Evolutionary conservation across 2,888 invertebrate species (phyloP).

Genomic region (Meiosimyza platycephala): DNA sequence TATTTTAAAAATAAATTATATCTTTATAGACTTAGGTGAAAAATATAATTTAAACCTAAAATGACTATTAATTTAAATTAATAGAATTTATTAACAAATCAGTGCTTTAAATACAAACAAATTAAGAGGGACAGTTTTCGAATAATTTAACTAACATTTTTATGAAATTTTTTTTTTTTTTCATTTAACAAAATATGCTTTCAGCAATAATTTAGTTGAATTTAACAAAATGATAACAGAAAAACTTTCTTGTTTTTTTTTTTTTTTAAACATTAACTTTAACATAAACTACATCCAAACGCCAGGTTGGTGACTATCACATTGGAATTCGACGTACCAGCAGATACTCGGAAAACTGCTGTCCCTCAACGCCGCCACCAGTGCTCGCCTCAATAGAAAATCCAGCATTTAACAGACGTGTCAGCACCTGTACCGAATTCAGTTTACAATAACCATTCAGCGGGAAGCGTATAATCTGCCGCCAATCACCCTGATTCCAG

Average conservation of each 20-base stretch:
- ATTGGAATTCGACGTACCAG: slow-evolving; percentile 74
- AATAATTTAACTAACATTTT: slow-evolving; percentile 9
- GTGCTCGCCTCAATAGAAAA: slow-evolving; percentile 85
- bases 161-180: neutral
- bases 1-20: slow-evolving; percentile 4
- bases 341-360: slow-evolving; percentile 90
- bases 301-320: slow-evolving; percentile 60
- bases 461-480: slow-evolving; percentile 86
- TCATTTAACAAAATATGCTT: slow-evolving; percentile 7
- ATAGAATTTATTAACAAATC: slow-evolving; percentile 28
- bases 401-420: slow-evolving; percentile 81
- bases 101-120: slow-evolving; percentile 28
- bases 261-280: slow-evolving; percentile 40
- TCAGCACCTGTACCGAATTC: slow-evolving; percentile 87
- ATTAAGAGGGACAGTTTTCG: neutral
- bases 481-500: slow-evolving; percentile 84
- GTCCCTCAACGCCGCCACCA: slow-evolving; percentile 88
- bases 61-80: slow-evolving; percentile 5
- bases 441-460: slow-evolving; percentile 90
- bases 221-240: slow-evolving; percentile 1
- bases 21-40: neutral
- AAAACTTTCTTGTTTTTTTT: neutral
- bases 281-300: slow-evolving; percentile 42
- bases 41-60: slow-evolving; percentile 18
- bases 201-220: slow-evolving; percentile 12